Conservation (phyloP, 2,888 invertebrate genomes). For the Leptodirus hochenwartii region DNA sequence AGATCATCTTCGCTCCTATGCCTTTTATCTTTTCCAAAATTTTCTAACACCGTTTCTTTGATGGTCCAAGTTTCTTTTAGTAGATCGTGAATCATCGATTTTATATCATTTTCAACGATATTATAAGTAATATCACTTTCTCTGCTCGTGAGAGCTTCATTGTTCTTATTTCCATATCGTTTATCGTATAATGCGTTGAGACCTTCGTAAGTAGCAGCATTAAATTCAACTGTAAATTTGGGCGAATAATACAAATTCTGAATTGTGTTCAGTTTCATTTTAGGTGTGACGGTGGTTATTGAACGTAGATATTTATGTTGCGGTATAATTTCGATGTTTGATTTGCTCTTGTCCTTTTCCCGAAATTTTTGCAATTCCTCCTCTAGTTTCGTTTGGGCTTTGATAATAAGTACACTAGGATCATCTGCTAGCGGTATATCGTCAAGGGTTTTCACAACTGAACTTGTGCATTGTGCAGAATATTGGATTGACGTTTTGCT, state of each 20-base stretch:
- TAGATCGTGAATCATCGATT: conserved; percentile 9
- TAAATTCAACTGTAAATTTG: not conserved
- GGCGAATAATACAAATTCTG: conserved; percentile 7
- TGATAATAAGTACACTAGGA: conserved; percentile 2
- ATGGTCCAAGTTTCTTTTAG: conserved; percentile 5
- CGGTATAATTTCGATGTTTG: too few species aligned
- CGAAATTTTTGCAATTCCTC: too few species aligned
- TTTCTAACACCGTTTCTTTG: conserved; percentile 4
- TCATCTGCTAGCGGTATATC: too few species aligned
- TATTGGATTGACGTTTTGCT: too few species aligned
- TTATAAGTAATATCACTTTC: conserved; percentile 3
- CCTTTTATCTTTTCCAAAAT: too few species aligned
- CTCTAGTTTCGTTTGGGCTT: too few species aligned
- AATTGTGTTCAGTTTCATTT: conserved; percentile 6
- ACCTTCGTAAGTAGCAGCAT: not conserved
- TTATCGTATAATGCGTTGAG: conserved; percentile 2
- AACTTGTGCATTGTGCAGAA: too few species aligned
- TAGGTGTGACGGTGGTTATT: not conserved
- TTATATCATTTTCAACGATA: conserved; percentile 7
- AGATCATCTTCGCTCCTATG: too few species aligned
- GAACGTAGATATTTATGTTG: too few species aligned
- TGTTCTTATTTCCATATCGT: conserved; percentile 3
- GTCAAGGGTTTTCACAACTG: too few species aligned
- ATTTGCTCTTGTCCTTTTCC: too few species aligned
- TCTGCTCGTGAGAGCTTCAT: not conserved